Conservation (phyloP, 2,797 vertebrate species). For the Labroides dimidiatus region DNA sequence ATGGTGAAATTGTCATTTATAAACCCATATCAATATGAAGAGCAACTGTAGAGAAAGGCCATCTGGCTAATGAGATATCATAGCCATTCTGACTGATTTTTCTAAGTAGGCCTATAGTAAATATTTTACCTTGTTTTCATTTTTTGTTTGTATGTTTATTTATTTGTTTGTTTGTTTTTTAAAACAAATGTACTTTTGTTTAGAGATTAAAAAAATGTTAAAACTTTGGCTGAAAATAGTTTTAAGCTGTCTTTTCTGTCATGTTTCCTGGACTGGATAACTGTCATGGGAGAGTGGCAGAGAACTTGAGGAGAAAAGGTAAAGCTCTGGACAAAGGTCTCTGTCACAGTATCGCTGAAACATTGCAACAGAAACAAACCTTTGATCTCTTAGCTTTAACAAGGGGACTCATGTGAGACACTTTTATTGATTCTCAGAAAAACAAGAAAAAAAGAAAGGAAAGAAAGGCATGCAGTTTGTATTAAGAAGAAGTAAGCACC, state of each 20-base stretch:
- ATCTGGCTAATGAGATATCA: no score
- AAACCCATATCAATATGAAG: no score
- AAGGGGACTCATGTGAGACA: background rate
- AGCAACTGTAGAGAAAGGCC: no score
- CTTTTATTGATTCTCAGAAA: constrained; percentile 1
- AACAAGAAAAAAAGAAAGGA: background rate
- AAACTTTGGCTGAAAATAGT: no score
- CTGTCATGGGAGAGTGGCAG: background rate
- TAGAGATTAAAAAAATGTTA: background rate
- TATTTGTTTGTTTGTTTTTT: no score
- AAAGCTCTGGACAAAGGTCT: constrained; percentile 11
- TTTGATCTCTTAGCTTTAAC: constrained; percentile 2
- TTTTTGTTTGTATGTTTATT: no score
- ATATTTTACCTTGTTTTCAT: no score
- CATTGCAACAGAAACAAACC: background rate
- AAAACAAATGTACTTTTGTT: background rate
- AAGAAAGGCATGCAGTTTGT: background rate
- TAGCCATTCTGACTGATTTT: no score
- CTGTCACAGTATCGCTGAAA: constrained; percentile 4
- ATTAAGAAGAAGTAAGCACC: background rate
- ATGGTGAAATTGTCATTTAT: no score
- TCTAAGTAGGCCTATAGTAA: no score
- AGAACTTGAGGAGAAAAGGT: background rate
- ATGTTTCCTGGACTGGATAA: background rate
- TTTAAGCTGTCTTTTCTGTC: background rate